phyloP scores from a whole-genome alignment of 2,888 invertebrate genomes.

The Rhogogaster chlorosoma region DNA sequence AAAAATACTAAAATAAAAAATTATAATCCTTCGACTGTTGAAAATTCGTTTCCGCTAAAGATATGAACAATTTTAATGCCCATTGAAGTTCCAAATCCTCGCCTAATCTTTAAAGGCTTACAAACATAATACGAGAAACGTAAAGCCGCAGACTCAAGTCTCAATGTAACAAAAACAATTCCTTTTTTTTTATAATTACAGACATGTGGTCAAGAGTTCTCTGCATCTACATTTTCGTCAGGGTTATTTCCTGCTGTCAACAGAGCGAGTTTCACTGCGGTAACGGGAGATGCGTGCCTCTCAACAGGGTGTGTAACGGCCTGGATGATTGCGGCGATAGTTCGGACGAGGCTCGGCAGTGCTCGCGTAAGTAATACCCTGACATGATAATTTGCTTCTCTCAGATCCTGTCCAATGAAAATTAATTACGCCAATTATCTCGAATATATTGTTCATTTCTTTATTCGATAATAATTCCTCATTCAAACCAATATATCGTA shows the following conservation, averaged over 20 bases:
- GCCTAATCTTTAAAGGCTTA: background rate
- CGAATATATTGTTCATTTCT: background rate
- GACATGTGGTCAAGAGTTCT: conserved; percentile 27
- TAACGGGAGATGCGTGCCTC: conserved; percentile 83
- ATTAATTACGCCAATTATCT: background rate
- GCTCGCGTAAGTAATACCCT: conserved; percentile 85
- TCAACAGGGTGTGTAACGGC: conserved; percentile 89
- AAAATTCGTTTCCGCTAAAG: background rate
- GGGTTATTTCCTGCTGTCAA: conserved; percentile 72
- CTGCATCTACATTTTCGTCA: conserved; percentile 19
- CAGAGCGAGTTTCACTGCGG: conserved; percentile 80
- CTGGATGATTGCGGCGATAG: conserved; percentile 88
- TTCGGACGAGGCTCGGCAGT: conserved; percentile 87
- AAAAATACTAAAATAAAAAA: too few relatives aligned
- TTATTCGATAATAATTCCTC: background rate
- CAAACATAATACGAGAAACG: background rate
- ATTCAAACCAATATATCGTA: background rate
- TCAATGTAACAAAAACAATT: background rate
- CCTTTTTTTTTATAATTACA: background rate
- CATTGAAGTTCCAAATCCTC: background rate
- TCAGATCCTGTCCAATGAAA: background rate
- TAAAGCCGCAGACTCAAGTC: background rate
- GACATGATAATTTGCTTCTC: background rate
- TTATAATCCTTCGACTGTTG: background rate
- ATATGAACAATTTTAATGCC: background rate